Percentiles rank a stretch among this genome's conserved stretches.
These are phyloP conservation scores for Apeira syringaria DNA, from an alignment of 2,888 invertebrate species.

Conservation along the genomic window DNA sequence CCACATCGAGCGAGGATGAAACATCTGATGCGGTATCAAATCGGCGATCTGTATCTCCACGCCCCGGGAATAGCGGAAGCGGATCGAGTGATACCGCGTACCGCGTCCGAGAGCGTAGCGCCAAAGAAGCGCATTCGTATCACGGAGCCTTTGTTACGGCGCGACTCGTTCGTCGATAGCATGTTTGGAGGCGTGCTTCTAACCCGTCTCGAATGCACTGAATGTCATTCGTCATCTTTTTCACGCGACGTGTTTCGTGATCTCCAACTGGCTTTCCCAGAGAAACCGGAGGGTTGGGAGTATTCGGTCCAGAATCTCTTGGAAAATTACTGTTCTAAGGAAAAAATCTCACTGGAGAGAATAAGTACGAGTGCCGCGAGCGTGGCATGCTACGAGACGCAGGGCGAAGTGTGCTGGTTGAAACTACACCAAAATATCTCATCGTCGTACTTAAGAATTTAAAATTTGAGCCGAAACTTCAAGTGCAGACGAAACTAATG, in stretches of 20 bases:
- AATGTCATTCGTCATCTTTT: slow-evolving; percentile 88
- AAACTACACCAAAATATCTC: slow-evolving; percentile 89
- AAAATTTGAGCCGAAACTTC: slow-evolving; percentile 71
- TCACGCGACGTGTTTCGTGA: slow-evolving; percentile 92
- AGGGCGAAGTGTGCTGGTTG: slow-evolving; percentile 82
- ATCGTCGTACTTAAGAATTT: slow-evolving; percentile 93
- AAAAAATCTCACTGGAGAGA: slow-evolving; percentile 91
- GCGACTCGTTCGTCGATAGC: slow-evolving; percentile 82
- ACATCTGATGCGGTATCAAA: slow-evolving; percentile 36
- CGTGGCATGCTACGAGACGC: slow-evolving; percentile 91
- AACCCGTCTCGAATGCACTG: slow-evolving; percentile 89
- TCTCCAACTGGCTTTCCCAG: slow-evolving; percentile 90
- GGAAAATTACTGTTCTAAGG: slow-evolving; percentile 90
- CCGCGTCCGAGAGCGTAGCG: slow-evolving; percentile 30
- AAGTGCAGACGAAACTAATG: slow-evolving; percentile 91
- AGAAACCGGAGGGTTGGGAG: slow-evolving; percentile 65
- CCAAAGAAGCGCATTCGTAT: slow-evolving; percentile 54
- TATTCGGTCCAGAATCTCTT: slow-evolving; percentile 90
- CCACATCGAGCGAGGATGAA: slow-evolving; percentile 39
- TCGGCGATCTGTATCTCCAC: slow-evolving; percentile 58
- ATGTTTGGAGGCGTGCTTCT: slow-evolving; percentile 91
- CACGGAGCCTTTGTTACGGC: slow-evolving; percentile 45
- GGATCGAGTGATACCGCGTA: slow-evolving; percentile 50
- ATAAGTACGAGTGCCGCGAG: slow-evolving; percentile 90
- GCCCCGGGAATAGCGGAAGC: slow-evolving; percentile 58